phyloP scores from a whole-genome alignment of 2,797 vertebrate genomes.

The Tragelaphus eurycerus region DNA sequence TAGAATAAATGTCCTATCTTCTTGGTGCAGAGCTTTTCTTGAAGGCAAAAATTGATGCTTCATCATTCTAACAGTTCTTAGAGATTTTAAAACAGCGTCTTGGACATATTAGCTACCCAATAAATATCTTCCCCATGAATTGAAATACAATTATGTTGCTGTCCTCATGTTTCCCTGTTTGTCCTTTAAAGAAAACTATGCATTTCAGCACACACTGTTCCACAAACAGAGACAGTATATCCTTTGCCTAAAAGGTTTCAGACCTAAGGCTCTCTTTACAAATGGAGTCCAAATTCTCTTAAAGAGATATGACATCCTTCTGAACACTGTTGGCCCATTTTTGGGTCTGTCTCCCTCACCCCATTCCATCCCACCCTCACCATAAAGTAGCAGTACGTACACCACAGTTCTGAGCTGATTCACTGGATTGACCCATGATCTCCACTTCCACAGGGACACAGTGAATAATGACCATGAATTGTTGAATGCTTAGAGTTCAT shows the following conservation, averaged over 20 bases:
- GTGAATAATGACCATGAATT: neutral
- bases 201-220: neutral
- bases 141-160: neutral
- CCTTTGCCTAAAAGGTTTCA: neutral
- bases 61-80: neutral
- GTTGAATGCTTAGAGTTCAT: neutral
- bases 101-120: neutral
- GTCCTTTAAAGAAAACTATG: neutral
- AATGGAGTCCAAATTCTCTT: neutral
- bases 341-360: neutral
- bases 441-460: neutral
- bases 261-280: neutral
- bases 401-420: neutral
- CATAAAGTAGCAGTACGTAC: neutral
- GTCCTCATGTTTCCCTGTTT: neutral
- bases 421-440: neutral
- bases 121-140: neutral
- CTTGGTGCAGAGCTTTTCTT: neutral
- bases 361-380: neutral
- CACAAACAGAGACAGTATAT: neutral
- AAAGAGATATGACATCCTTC: neutral
- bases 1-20: neutral
- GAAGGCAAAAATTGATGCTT: neutral
- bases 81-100: neutral
- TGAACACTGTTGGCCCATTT: neutral